Evolutionary conservation across 2,888 invertebrate genomes (phyloP), one percentile per base, ranked within the genome.

Genomic region (Drosophila macrospina): DNA sequence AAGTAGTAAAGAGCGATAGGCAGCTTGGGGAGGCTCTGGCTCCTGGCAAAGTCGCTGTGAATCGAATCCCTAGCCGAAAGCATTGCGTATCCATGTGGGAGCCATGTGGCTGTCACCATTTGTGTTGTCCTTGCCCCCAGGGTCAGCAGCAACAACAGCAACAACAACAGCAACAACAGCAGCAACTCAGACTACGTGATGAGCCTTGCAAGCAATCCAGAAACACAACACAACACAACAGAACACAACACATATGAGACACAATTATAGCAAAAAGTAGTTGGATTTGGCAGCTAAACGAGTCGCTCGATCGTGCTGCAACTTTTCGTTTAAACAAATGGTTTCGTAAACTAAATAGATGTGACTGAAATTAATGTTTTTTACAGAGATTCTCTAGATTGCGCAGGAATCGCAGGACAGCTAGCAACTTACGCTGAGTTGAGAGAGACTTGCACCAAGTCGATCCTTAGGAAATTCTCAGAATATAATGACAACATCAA

Each of bases 21-120:
- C 20, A 20, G 20, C 1, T 20, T 20, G 20, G 20, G 15, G 1
- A n/a, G 20, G 5, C 34, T 24, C 7, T 24, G 6, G 42, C n/a
- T n/a, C n/a, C n/a, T 30, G 54, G 42, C 42, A 54, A 34, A 16
- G 32, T 15, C 20, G 44, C 1, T 13, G 30, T 13, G 44, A n/a
- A 54, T 42, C 42, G 55, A 61, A 44, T 54, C 61, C 54, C 47
- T 61, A 61, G 41, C 50, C 47, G 34, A 44, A 32, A 15, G 30
- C 16, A 36, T 57, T 20, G 34, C 15, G 37, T 42, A 70, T 45
- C 41, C 73, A 57, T 37, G 32, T 76, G 77, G 77, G 72, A 76
- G 50, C 65, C 59, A 65, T 55, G 59, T 55, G 64, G 44, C 73
- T 71, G 70, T 72, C 65, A 71, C 66, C 72, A 72, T 64, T 70